Evolutionary conservation across 2,797 vertebrate genomes (phyloP).

Genomic region (Sorex maritimensis): DNA sequence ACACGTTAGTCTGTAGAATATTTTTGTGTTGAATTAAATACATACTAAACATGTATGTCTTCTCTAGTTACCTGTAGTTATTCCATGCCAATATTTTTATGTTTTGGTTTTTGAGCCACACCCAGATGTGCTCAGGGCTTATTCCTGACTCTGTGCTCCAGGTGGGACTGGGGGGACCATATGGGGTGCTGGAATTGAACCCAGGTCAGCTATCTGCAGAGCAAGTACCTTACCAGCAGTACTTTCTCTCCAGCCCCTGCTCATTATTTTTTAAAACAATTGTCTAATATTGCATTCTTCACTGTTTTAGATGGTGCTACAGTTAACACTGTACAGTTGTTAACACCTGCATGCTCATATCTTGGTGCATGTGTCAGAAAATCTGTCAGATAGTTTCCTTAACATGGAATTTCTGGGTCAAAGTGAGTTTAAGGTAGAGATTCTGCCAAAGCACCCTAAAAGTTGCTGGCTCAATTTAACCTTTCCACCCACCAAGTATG

Average conservation of each 20-base stretch:
- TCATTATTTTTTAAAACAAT: conserved; percentile 12
- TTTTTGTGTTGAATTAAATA: neutral
- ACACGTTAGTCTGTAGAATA: neutral
- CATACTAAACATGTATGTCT: neutral
- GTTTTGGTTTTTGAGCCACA: neutral
- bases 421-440: conserved; percentile 63
- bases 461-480: conserved; percentile 20
- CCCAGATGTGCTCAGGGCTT: too few relatives aligned
- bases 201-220: too few relatives aligned
- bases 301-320: neutral
- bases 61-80: neutral
- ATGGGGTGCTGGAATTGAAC: too few relatives aligned
- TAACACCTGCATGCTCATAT: neutral
- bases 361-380: neutral
- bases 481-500: conserved; percentile 19
- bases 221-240: too few relatives aligned
- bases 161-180: too few relatives aligned
- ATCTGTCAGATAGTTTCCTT: conserved; percentile 24
- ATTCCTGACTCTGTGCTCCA: too few relatives aligned
- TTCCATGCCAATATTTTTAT: neutral
- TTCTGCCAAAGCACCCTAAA: conserved; percentile 57
- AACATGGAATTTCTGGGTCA: conserved; percentile 68
- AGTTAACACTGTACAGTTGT: neutral
- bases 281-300: conserved; percentile 4
- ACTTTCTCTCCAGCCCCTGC: too few relatives aligned